These are phyloP conservation scores for Luperina testacea DNA, from an alignment of 2,888 invertebrate species.

Conservation along the genomic window DNA sequence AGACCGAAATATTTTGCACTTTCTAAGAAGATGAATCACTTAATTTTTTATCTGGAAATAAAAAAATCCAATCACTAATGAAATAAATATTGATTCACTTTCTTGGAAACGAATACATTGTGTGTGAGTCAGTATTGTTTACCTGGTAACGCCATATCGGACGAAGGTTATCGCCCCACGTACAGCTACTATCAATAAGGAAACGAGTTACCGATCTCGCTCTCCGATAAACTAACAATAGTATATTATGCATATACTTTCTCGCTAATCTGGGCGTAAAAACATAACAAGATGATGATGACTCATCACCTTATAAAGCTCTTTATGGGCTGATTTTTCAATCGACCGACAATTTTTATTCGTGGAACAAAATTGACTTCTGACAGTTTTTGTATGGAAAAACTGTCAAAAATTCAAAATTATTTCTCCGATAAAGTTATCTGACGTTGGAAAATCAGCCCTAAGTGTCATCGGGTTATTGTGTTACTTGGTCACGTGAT, in stretches of 20 bases:
- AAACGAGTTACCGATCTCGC: constrained; percentile 17
- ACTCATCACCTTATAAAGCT: background rate
- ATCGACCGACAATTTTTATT: no score
- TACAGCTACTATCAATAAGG: constrained; percentile 36
- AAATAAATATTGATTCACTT: constrained; percentile 45
- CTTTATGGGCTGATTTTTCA: no score
- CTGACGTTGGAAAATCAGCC: no score
- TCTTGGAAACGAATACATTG: constrained; percentile 25
- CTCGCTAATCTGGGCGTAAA: background rate
- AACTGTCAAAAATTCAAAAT: no score
- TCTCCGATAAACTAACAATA: constrained; percentile 14
- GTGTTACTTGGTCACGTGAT: background rate
- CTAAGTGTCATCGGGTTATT: background rate
- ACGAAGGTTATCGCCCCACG: constrained; percentile 33
- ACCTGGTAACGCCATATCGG: constrained; percentile 17
- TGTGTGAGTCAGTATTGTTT: constrained; percentile 45
- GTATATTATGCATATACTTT: constrained; percentile 11
- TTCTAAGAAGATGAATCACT: constrained; percentile 35
- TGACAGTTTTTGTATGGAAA: no score
- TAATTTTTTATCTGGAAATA: background rate
- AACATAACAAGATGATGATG: background rate
- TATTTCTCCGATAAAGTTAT: no score
- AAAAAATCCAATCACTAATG: constrained; percentile 22
- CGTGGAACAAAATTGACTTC: no score
- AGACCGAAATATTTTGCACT: constrained; percentile 1